Percentiles rank a stretch among this genome's conserved stretches.
These are phyloP conservation scores for Hydrotaea diabolus DNA, from an alignment of 2,888 invertebrate species.

Conservation along the genomic window DNA sequence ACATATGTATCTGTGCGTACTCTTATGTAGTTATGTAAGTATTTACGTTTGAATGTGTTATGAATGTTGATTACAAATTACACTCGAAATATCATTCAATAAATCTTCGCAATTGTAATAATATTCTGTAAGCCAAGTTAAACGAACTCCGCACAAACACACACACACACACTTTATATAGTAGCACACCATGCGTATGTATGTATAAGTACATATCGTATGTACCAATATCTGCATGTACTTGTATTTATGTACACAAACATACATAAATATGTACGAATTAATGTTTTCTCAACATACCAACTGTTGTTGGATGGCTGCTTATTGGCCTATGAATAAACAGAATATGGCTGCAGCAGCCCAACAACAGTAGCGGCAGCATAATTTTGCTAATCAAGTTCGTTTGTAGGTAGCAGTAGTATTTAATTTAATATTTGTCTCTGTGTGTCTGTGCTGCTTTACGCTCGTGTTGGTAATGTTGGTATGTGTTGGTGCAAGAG, in stretches of 20 bases:
- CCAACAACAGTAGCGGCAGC: slow-evolving; percentile 14
- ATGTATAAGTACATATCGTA: no score
- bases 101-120: slow-evolving; percentile 47
- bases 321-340: not conserved
- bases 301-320: no score
- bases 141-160: not conserved
- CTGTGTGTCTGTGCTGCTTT: slow-evolving; percentile 6
- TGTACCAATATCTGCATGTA: not conserved
- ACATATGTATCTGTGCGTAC: no score
- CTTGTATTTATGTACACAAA: not conserved
- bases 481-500: not conserved
- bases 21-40: no score
- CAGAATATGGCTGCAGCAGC: not conserved
- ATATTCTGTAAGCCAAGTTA: slow-evolving; percentile 26
- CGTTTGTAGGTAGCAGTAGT: slow-evolving; percentile 14
- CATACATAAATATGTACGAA: no score
- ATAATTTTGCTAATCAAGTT: slow-evolving; percentile 46
- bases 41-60: slow-evolving; percentile 29
- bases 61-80: slow-evolving; percentile 58
- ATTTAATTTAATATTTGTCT: slow-evolving; percentile 33
- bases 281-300: no score
- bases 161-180: not conserved
- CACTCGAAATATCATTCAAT: slow-evolving; percentile 43
- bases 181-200: not conserved
- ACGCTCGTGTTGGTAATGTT: no score